Conservation (phyloP, 2,888 invertebrate genomes). For the Nipponacmea schrenckii region DNA sequence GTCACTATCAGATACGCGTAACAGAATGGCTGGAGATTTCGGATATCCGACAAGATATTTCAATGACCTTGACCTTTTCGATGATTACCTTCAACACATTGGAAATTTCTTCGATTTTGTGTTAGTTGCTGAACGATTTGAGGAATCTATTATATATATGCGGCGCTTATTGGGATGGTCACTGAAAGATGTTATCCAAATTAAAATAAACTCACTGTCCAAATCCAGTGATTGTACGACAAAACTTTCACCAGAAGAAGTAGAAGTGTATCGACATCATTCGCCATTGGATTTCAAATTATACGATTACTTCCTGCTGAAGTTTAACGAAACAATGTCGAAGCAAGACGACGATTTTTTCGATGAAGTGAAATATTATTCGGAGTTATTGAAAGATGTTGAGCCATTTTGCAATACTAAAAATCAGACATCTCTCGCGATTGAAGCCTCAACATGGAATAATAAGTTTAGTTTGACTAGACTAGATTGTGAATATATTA, state of each 20-base stretch:
- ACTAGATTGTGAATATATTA: neutral
- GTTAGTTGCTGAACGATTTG: neutral
- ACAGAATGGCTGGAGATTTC: neutral
- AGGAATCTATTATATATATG: neutral
- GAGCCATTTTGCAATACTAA: neutral
- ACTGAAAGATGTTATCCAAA: neutral
- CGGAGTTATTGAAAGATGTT: neutral
- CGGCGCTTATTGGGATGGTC: neutral
- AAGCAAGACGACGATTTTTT: neutral
- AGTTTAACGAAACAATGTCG: neutral
- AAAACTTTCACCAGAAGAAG: neutral
- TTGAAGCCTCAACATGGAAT: neutral
- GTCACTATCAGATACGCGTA: neutral
- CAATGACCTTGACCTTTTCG: neutral
- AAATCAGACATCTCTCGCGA: neutral
- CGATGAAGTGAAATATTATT: neutral
- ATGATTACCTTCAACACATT: neutral
- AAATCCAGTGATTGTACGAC: neutral
- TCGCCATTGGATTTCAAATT: neutral
- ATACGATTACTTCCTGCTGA: neutral
- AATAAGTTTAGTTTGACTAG: neutral
- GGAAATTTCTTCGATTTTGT: neutral
- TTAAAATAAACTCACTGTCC: neutral
- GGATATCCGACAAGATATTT: neutral
- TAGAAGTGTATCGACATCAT: neutral